phyloP scores from a whole-genome alignment of 2,113 vertebrate species.

The Pseudolaguvia tuberculata region DNA sequence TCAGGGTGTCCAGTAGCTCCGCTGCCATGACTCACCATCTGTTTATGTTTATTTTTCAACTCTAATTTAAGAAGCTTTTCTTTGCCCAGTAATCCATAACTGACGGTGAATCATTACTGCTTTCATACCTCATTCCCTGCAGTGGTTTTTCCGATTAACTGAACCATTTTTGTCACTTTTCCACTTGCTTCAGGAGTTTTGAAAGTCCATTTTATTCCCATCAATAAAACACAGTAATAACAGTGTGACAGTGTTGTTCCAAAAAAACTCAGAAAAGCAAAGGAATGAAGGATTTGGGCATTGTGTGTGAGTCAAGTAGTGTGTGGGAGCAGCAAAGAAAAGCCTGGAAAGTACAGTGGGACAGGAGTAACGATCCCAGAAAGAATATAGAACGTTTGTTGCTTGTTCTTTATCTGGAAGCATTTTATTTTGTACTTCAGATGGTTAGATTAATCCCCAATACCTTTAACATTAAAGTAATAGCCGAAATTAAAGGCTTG shows the following conservation, averaged over 20 bases:
- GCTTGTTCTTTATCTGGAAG: neutral
- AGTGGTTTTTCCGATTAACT: neutral
- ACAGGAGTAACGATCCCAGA: constrained; percentile 3
- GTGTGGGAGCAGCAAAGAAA: constrained; percentile 13
- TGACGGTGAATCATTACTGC: constrained; percentile 11
- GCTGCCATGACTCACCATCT: constrained; percentile 47
- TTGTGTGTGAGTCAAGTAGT: constrained; percentile 17
- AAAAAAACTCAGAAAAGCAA: constrained; percentile 29
- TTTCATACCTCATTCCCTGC: constrained; percentile 5
- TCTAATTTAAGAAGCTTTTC: constrained; percentile 33
- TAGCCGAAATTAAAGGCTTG: neutral
- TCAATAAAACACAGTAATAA: constrained; percentile 38
- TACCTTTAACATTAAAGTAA: neutral
- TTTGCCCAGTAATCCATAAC: constrained; percentile 49
- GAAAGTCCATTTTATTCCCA: constrained; percentile 15
- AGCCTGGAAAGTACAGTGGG: constrained; percentile 50
- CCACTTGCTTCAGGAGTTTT: neutral
- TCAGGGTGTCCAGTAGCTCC: constrained; percentile 48
- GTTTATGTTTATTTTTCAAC: constrained; percentile 42
- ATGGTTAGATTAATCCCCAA: neutral
- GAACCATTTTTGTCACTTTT: constrained; percentile 3
- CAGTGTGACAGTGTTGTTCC: constrained; percentile 44
- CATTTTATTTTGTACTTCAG: constrained; percentile 13
- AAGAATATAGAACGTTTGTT: constrained; percentile 14
- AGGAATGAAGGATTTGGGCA: constrained; percentile 40